Evolutionary conservation across 2,888 invertebrate genomes (phyloP), one percentile per base, ranked within the genome.

Genomic region (Chironomus tentans): DNA sequence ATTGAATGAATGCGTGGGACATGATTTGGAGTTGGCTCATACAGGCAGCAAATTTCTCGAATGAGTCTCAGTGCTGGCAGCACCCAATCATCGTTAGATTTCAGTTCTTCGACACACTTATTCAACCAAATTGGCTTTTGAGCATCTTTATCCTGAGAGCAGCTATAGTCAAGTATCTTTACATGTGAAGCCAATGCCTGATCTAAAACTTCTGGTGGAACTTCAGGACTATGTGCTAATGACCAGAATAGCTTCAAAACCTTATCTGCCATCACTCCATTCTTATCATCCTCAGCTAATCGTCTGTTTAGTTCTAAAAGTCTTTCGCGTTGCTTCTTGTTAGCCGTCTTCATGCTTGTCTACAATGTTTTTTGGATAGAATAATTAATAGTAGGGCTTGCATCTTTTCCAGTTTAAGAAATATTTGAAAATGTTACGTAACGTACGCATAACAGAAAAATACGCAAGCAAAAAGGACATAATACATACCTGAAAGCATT

Each of bases 221-320:
- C 95, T 84, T 98, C 97, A 80, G 95, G 94, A 75, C 95, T 95
- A 84, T 97, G 97, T 4, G 97, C 97, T 82, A 98, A 87, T 82
- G 95, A 96, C 98, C 98, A 98, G 84, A 98, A 94, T 68, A 98
- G 86, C 77, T 94, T 94, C 80, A 98, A 86, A 70, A 97, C 96
- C 88, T 98, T 98, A 83, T 96, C 94, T 68, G 98, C 97, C 98
- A 98, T 98, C 10, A 97, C 95, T 72, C 98, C 98, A 83, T 98
- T 97, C 83, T 98, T 98, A 83, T 98, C 98, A 83, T 98, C 98
- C 85, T 98, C 98, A 3, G 98, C 98, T 77, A 98, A 86, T 79
- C 97, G 88, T 78, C 98, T 88, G 79, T 98, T 98, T 78, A 98
- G 87, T 85, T 98, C 98, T 80, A 98, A 85, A 78, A 98, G 86